A percentile compares a stretch with the other conserved stretches of the same genome.
These are phyloP conservation scores for Scolopax mira DNA, from an alignment of 2,113 vertebrate genomes.

Conservation along the genomic window DNA sequence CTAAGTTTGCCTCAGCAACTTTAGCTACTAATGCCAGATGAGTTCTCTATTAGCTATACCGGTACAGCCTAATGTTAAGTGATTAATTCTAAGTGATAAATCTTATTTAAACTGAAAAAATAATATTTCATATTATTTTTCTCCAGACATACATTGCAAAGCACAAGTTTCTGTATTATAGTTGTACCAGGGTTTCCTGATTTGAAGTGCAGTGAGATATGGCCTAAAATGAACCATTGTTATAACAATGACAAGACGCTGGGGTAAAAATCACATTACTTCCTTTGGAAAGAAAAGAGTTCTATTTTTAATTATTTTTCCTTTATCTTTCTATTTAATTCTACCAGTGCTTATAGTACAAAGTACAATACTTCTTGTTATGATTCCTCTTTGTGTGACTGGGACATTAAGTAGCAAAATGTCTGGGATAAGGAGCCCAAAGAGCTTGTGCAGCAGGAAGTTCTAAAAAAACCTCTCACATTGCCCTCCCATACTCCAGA, in stretches of 20 bases:
- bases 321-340: conserved; percentile 23
- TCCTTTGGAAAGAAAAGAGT: conserved; percentile 16
- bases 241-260: background rate
- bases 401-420: background rate
- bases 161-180: background rate
- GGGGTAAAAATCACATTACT: conserved; percentile 1
- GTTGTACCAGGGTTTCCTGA: conserved; percentile 10
- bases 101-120: background rate
- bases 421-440: background rate
- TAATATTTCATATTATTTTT: background rate
- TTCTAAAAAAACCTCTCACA: background rate
- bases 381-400: background rate
- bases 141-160: background rate
- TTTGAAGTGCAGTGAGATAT: background rate
- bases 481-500: background rate
- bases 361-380: background rate
- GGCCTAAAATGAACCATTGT: conserved; percentile 25
- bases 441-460: background rate
- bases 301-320: conserved; percentile 35
- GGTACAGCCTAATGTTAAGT: background rate
- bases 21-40: background rate
- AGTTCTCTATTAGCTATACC: background rate
- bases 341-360: background rate
- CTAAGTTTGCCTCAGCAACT: background rate
- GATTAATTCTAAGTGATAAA: background rate